Percentiles rank a stretch among this genome's conserved stretches.
These are phyloP conservation scores for Mnemiopsis leidyi DNA, from an alignment of 37 sponge, comb jelly and placozoan species.

Conservation along the genomic window DNA sequence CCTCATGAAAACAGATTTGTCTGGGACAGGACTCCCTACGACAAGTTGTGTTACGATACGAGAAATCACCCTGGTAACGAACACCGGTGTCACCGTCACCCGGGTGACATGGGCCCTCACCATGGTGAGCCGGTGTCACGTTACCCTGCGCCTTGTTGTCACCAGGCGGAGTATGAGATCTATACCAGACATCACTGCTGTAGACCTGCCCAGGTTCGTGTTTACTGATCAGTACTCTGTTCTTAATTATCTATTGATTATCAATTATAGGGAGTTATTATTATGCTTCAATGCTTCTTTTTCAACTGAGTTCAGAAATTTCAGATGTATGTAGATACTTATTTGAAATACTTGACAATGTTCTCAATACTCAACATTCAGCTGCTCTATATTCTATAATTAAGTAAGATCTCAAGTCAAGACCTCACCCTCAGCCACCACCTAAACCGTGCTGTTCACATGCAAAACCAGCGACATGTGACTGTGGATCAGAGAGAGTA, in stretches of 20 bases:
- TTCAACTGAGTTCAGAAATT: too few species aligned
- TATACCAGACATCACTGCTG: neutral
- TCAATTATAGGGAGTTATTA: too few species aligned
- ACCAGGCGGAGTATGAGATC: neutral
- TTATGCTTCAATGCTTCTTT: too few species aligned
- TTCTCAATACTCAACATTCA: too few species aligned
- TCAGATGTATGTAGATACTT: too few species aligned
- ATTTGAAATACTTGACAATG: too few species aligned
- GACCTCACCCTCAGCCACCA: neutral
- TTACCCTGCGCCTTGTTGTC: neutral
- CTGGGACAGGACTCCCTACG: conserved; percentile 50
- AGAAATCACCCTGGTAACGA: neutral
- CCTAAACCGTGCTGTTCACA: neutral
- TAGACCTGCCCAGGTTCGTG: neutral
- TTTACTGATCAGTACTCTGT: too few species aligned
- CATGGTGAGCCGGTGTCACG: neutral
- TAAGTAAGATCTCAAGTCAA: too few species aligned
- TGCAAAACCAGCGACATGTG: neutral
- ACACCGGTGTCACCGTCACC: conserved; percentile 30
- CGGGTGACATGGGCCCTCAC: neutral
- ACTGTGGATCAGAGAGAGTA: neutral
- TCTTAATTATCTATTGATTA: too few species aligned
- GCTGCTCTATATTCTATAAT: too few species aligned
- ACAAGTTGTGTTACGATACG: neutral
- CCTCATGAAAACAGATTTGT: conserved; percentile 1